Evolutionary conservation across 2,888 invertebrate species (phyloP).

Genomic region (Clusia tigrina): DNA sequence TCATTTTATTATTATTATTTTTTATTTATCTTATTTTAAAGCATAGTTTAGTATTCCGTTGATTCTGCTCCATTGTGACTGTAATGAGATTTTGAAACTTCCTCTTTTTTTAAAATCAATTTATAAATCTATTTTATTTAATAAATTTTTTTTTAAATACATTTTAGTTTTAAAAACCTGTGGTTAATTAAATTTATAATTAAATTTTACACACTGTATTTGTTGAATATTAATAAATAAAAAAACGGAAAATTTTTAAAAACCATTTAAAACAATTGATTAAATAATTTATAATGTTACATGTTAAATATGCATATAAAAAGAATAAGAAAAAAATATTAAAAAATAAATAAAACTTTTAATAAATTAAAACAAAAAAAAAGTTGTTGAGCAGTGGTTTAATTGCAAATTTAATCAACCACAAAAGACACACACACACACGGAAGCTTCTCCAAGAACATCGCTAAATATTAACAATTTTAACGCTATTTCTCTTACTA

Average conservation of each 20-base stretch:
- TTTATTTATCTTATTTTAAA: too few species aligned
- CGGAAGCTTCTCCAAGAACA: not conserved
- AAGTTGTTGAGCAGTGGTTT: conserved; percentile 1
- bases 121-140: not conserved
- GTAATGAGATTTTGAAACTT: too few species aligned
- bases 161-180: not conserved
- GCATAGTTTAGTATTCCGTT: too few species aligned
- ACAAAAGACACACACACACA: not conserved
- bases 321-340: conserved; percentile 12
- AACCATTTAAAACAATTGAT: conserved; percentile 18
- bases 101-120: too few species aligned
- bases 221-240: conserved; percentile 15
- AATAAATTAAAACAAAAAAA: not conserved
- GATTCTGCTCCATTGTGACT: too few species aligned
- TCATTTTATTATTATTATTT: too few species aligned
- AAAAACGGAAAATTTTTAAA: conserved; percentile 19
- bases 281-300: not conserved
- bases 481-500: not conserved
- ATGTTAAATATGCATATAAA: conserved; percentile 10
- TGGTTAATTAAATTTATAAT: conserved; percentile 4
- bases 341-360: conserved; percentile 7
- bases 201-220: conserved; percentile 3
- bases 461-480: not conserved
- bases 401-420: conserved; percentile 2
- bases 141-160: not conserved